Base-by-base conservation (phyloP, 2,113 vertebrate genomes). In the Pluvialis apricaria region DNA sequence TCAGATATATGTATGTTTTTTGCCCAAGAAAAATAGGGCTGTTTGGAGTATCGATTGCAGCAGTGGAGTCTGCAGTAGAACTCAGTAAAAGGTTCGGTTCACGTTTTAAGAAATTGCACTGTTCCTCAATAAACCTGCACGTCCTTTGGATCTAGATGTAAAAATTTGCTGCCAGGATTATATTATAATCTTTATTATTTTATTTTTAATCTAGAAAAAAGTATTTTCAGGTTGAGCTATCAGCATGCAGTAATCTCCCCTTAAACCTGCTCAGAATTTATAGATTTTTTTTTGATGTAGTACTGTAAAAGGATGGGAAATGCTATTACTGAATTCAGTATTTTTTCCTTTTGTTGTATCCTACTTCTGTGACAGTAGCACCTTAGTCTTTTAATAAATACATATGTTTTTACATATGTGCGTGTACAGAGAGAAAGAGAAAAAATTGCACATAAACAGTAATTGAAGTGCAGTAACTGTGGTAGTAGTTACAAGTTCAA, bases 21-120 rank as follows among this genome's bases (percentile, higher is more conserved):
- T 95, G 82, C 77, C 90, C 75, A 81, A 97, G 96, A 97, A 92
- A 97, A 95, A 93, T 91, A 78, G 57, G 54, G 49, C 54, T 91
- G 54, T 91, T 95, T 3, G 20, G 40, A 81, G 60, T 95, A 92
- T 97, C 81, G 92, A 95, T 95, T 90, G 84, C 77, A 96, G 86
- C 66, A 42, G 82, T 24, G 60, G 49, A 88, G 36, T 88, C 92
- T 90, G 89, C 91, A 85, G 54, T 54, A 73, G n/a, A 66, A 75
- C 71, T 92, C 81, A 82, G 86, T 45, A 58, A 70, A 95, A 92
- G 72, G 52, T 86, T 75, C 13, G 8, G 72, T 78, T 89, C 86
- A 78, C 36, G 18, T 91, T 86, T 92, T 77, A 91, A 86, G 84
- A 75, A 60, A 40, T 17, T 70, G 45, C 25, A 70, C 58, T 40